Base-by-base conservation (phyloP, 2,888 invertebrate genomes). In the Conus canariensis region DNA sequence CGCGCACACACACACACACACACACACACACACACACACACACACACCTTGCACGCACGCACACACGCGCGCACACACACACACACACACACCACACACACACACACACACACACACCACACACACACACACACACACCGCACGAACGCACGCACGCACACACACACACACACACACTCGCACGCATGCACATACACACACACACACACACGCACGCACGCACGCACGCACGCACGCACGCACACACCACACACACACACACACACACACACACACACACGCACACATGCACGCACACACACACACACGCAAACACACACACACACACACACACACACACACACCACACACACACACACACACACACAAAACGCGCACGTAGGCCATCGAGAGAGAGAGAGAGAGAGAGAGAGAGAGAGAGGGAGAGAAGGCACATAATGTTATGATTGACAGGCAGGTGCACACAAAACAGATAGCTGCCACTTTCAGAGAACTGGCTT, bases 21-120 rank as follows among this genome's bases (percentile, higher is more conserved):
- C 58, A 83, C 83, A 19, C 56, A 58, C 83, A 58, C 22, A 83
- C 83, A 58, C 58, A 83, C 83, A 83, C 58, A 83, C 83, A 83
- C 58, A 83, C 58, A 22, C 58, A 83, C 58, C 82, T 9, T 14
- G 7, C 58, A 83, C 83, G 22, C 58, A 83, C 83, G 56, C 58
- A 83, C 83, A 16, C 83, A 56, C 22, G 3, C 58, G 8, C 7
- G 80, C 30, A 30, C 30, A 45, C 45, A 10, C 22, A 9, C 83
- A 56, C 58, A 58, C 82, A 56, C 83, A 83, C 58, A 83, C 83
- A 16, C 83, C 58, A 83, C 58, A 16, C 64, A 14, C 64, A 8
- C 83, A 83, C 58, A 22, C 83, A 14, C 22, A 14, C 83, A 45
- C 16, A 9, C 22, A 22, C 22, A 22, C 83, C 16, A 7, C 83